These are phyloP conservation scores for Augochlora pura DNA, from an alignment of 1,140 invertebrate genomes.

Conservation along the genomic window DNA sequence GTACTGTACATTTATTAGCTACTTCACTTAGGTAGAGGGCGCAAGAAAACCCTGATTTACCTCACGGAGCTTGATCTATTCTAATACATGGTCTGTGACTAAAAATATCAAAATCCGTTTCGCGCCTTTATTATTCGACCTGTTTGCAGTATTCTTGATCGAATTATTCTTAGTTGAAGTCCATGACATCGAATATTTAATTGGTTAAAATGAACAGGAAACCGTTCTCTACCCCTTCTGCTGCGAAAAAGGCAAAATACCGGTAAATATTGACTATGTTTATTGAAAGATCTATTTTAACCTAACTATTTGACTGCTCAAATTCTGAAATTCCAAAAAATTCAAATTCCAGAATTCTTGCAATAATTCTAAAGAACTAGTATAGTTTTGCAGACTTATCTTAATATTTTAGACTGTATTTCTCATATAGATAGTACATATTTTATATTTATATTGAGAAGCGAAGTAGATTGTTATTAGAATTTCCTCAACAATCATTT, in stretches of 20 bases:
- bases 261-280: slow-evolving; percentile 46
- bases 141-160: neutral
- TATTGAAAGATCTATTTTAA: slow-evolving; percentile 12
- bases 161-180: neutral
- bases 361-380: neutral
- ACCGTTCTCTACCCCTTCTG: slow-evolving; percentile 33
- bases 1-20: too few relatives aligned
- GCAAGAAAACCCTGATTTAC: too few relatives aligned
- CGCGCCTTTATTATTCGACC: slow-evolving; percentile 24
- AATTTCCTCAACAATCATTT: neutral
- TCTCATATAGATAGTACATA: too few relatives aligned
- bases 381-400: too few relatives aligned
- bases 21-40: too few relatives aligned
- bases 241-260: slow-evolving; percentile 63
- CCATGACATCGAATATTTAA: neutral
- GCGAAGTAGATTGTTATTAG: neutral
- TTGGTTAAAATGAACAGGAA: slow-evolving; percentile 34
- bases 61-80: too few relatives aligned
- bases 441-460: neutral
- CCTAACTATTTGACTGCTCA: neutral
- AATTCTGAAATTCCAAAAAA: too few relatives aligned
- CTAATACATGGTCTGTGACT: too few relatives aligned
- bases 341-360: neutral
- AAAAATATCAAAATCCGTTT: slow-evolving; percentile 13
- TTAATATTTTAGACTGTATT: neutral